Base-by-base conservation (phyloP, 2,113 vertebrate species). In the Tor tambroides region DNA sequence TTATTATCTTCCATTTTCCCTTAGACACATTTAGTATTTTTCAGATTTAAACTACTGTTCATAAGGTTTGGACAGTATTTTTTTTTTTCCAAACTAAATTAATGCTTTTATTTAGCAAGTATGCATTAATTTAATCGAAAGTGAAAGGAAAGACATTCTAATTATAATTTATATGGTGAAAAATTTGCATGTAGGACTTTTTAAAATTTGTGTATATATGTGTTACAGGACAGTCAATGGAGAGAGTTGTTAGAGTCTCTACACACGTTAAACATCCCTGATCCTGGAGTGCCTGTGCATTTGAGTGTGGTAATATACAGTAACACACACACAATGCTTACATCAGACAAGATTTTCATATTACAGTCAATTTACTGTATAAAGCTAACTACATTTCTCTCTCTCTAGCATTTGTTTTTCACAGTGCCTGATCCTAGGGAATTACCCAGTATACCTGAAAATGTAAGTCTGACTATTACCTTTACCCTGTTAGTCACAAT, bases 401-500 rank as follows among this genome's bases (percentile, higher is more conserved):
- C 8, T 38, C 91, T 89, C 81, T 87, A 99, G 98, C 97, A 99
- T 95, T 97, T 96, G 87, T 98, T 96, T 91, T 99, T 99, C 90
- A 98, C 96, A 87, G 98, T 97, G 94, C 98, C 98, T 93, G 97
- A 99, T 93, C 92, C 78, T 78, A 96, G 95, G 92, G 96, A 98
- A 85, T 97, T 99, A 90, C 98, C 98, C 80, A 98, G 96, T 92
- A 99, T 99, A 89, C 98, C 98, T 32, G 98, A 99, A 94, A 99
- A 98, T 88, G 98, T 99, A 91, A 98, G 98, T 97, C 92, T 59
- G 14, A 11, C 65, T 67, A 17, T 69, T 51, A 6, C 41, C 6
- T 35, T 82, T 4, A 26, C 15, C 23, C 11, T 28, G 8, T 71
- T 71, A 11, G 32, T 38, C 8, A 38, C 43, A 46, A 46, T 46